These are phyloP conservation scores for Trachemys scripta DNA, from an alignment of 2,113 vertebrate species.

Conservation along the genomic window DNA sequence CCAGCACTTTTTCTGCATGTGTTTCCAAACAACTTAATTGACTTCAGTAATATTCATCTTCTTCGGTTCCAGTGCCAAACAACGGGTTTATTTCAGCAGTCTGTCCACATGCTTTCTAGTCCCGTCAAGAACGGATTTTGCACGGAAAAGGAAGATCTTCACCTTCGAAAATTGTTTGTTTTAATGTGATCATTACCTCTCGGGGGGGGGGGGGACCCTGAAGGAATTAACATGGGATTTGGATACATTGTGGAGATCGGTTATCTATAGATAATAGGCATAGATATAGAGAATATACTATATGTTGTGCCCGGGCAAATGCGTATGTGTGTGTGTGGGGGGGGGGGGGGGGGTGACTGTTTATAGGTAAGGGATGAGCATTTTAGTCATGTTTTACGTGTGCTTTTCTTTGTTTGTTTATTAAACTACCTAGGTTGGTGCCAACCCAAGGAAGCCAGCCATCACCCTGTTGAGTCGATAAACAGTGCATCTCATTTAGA, in stretches of 20 bases:
- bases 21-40: slow-evolving; percentile 83
- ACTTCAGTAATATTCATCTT: slow-evolving; percentile 73
- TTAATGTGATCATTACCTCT: neutral
- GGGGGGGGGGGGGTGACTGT: neutral
- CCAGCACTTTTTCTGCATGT: neutral
- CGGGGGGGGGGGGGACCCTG: neutral
- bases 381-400: neutral
- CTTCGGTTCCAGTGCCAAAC: neutral
- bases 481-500: neutral
- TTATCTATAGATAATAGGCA: no score
- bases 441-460: neutral
- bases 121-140: neutral
- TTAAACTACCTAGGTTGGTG: neutral
- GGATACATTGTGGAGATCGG: neutral
- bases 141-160: neutral
- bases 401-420: neutral
- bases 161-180: neutral
- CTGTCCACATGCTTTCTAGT: neutral
- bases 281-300: neutral
- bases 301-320: neutral
- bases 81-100: neutral
- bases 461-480: neutral
- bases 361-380: accelerated
- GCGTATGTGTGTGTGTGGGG: neutral
- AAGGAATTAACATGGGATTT: neutral